phyloP scores from a whole-genome alignment of 2,888 invertebrate genomes.

The Phorcus lineatus region DNA sequence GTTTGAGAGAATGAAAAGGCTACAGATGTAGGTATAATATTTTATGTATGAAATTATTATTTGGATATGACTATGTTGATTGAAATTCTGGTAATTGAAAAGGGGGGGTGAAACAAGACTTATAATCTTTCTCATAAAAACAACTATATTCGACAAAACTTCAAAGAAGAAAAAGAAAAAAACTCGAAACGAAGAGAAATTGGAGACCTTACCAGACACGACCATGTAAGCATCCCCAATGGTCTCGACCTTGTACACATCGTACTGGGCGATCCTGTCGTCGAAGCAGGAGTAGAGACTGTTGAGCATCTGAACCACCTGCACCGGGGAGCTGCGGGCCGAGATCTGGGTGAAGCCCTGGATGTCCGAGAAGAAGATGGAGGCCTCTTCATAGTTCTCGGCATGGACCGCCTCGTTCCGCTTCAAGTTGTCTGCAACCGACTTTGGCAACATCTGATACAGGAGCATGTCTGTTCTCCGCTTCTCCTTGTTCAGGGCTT shows the following conservation, averaged over 20 bases:
- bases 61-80: too few species aligned
- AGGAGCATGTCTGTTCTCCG: conserved; percentile 54
- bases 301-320: conserved; percentile 63
- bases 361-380: conserved; percentile 59
- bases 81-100: too few species aligned
- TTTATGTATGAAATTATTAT: too few species aligned
- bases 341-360: conserved; percentile 57
- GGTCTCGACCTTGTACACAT: conserved; percentile 63
- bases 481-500: conserved; percentile 53
- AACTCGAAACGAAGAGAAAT: too few species aligned
- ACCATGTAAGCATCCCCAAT: conserved; percentile 57
- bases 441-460: conserved; percentile 56
- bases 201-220: conserved; percentile 59
- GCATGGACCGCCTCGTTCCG: conserved; percentile 51
- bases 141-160: too few species aligned
- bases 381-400: conserved; percentile 51
- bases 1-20: too few species aligned
- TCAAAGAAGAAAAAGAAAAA: too few species aligned
- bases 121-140: too few species aligned
- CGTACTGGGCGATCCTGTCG: conserved; percentile 54
- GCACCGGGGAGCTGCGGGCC: conserved; percentile 53
- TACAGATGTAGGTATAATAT: too few species aligned
- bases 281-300: conserved; percentile 58
- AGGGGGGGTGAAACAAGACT: too few species aligned
- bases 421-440: conserved; percentile 53